phyloP scores from a whole-genome alignment of 2,113 vertebrate genomes.

The Mastomys natalensis region DNA sequence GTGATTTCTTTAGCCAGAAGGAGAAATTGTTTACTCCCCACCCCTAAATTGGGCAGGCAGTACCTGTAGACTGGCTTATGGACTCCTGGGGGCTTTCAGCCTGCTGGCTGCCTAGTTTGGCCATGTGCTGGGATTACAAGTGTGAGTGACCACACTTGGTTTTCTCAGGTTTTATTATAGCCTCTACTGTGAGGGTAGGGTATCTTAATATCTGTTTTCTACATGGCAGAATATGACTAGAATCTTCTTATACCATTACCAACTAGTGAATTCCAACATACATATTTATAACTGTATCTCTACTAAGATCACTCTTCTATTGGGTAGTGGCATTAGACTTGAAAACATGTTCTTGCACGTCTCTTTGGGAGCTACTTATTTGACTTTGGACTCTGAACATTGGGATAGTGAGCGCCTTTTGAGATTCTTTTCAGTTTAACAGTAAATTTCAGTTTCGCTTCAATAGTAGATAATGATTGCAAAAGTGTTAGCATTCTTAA shows the following conservation, averaged over 20 bases:
- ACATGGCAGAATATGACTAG: not conserved
- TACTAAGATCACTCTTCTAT: no score
- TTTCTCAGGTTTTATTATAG: not conserved
- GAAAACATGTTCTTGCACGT: not conserved
- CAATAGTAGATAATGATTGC: not conserved
- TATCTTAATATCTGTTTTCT: not conserved
- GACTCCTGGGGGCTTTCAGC: not conserved
- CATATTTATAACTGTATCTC: not conserved
- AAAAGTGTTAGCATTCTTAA: not conserved
- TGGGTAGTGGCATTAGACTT: not conserved
- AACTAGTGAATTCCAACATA: not conserved
- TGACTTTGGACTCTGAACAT: constrained; percentile 2
- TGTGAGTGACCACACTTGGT: not conserved
- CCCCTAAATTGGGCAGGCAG: not conserved
- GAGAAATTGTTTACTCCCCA: not conserved
- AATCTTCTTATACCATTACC: not conserved
- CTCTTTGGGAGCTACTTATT: not conserved
- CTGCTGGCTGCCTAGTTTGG: not conserved
- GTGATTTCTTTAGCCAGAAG: not conserved
- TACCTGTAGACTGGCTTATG: not conserved
- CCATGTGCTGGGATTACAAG: not conserved
- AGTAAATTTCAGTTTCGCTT: not conserved
- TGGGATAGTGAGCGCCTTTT: not conserved
- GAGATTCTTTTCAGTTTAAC: constrained; percentile 7
- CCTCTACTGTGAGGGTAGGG: not conserved